A percentile compares a stretch with the other conserved stretches of the same genome.
phyloP scores from a whole-genome alignment of 1,140 invertebrate species.

The Plectrocnemia conspersa region DNA sequence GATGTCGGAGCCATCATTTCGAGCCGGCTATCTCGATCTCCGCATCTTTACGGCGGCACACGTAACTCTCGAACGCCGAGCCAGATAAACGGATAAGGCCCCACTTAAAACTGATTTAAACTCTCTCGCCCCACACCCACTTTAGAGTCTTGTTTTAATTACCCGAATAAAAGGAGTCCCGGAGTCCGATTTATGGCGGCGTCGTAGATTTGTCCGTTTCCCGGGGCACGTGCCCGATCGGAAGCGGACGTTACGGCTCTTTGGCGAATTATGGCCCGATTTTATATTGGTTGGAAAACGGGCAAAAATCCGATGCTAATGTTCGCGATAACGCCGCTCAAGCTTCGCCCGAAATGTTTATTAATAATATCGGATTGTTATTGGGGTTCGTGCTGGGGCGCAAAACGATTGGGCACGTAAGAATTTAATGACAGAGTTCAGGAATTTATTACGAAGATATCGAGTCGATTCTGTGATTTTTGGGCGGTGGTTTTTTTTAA shows the following conservation, averaged over 20 bases:
- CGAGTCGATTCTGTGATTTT: too few species aligned
- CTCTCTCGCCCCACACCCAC: not conserved
- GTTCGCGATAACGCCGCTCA: too few species aligned
- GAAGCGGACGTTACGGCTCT: not conserved
- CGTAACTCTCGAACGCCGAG: conserved; percentile 10
- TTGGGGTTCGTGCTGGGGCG: too few species aligned
- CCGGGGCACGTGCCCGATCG: not conserved
- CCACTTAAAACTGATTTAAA: conserved; percentile 25
- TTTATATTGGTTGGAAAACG: not conserved
- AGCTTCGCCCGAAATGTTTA: too few species aligned
- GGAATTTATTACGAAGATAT: too few species aligned
- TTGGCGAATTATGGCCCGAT: not conserved
- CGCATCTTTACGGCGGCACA: conserved; percentile 16
- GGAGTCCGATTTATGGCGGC: not conserved
- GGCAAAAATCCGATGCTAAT: too few species aligned
- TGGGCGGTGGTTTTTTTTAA: too few species aligned
- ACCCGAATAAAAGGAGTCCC: conserved; percentile 12
- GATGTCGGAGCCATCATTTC: conserved; percentile 1
- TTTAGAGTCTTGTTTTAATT: conserved; percentile 14
- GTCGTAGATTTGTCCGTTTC: not conserved
- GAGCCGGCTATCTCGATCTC: conserved; percentile 8
- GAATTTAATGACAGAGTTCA: too few species aligned
- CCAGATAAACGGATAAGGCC: conserved; percentile 21
- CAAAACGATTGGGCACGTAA: too few species aligned
- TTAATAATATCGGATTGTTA: too few species aligned